Evolutionary conservation across 2,888 invertebrate species (phyloP), one percentile per base, ranked within the genome.

Genomic region (Ormyrus rosae): DNA sequence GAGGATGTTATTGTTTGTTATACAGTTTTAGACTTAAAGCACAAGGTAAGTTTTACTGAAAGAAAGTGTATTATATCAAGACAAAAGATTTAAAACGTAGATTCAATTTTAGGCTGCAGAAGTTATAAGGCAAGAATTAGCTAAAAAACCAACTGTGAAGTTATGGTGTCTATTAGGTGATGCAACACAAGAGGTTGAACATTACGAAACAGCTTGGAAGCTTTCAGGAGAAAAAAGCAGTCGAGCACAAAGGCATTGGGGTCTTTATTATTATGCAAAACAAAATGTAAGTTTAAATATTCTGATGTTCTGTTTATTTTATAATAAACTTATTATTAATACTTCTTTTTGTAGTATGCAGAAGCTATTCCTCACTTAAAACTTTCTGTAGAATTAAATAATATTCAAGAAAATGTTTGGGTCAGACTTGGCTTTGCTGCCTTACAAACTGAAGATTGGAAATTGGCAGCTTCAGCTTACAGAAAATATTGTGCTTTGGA

Each of bases 1-100:
- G 97, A 98, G 86, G 95, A 97, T 83, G 96, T 98, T 50, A 96
- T 99, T 75, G 93, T 94, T 1, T 99, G 99, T 91, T 99, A 99
- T 89, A 96, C 96, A 60, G 91, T 94, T 82, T 90, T 99, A 82
- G 95, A 97, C 85, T 91, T 97, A 84, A 92, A 95, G 56, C 97
- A 98, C 87, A 97, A 97, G 92, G 95, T 95, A 86, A 55, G 11
- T 79, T 50, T 1, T 19, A 19, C 19, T 19, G 19, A 19, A 19
- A 19, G 19, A 19, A 19, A 19, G 19, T 1, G 19, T 19, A 19
- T 19, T 19, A 19, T 19, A 19, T 1, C 2, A 19, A 19, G 19
- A 19, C 19, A 19, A 19, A 19, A 19, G 19, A 19, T 19, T 19
- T 19, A 19, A 19, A 19, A 19, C 19, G 19, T 19, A 19, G 19